Conservation (phyloP, 2,888 invertebrate species). For the Eremobia ochroleuca region DNA sequence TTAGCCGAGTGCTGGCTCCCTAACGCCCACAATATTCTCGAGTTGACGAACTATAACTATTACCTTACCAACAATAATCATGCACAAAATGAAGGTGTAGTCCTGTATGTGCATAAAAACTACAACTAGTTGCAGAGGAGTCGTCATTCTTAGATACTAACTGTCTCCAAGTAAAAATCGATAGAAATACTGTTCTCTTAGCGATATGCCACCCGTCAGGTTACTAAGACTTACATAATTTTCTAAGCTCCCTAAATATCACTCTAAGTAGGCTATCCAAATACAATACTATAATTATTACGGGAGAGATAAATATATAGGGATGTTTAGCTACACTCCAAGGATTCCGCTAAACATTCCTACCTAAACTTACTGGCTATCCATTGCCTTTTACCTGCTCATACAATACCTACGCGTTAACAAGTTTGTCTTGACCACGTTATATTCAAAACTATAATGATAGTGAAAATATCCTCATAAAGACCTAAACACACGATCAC, state of each 20-base stretch:
- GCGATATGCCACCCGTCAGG: conserved; percentile 1
- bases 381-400: background rate
- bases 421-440: background rate
- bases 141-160: conserved; percentile 1
- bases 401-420: background rate
- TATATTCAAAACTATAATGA: background rate
- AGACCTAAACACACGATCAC: too few relatives aligned
- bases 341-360: background rate
- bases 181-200: conserved; percentile 14
- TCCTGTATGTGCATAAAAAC: conserved; percentile 1
- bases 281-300: background rate
- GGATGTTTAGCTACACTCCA: too few relatives aligned
- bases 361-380: conserved; percentile 4
- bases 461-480: too few relatives aligned
- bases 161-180: background rate
- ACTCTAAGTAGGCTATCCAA: background rate
- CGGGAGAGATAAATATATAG: background rate
- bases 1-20: conserved; percentile 13
- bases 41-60: background rate
- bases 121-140: background rate
- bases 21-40: background rate
- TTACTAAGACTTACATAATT: background rate
- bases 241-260: background rate
- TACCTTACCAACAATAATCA: background rate
- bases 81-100: too few relatives aligned